Evolutionary conservation across 37 sponge, comb jelly and placozoan genomes (phyloP).

Genomic region (Petrosia ficiformis): DNA sequence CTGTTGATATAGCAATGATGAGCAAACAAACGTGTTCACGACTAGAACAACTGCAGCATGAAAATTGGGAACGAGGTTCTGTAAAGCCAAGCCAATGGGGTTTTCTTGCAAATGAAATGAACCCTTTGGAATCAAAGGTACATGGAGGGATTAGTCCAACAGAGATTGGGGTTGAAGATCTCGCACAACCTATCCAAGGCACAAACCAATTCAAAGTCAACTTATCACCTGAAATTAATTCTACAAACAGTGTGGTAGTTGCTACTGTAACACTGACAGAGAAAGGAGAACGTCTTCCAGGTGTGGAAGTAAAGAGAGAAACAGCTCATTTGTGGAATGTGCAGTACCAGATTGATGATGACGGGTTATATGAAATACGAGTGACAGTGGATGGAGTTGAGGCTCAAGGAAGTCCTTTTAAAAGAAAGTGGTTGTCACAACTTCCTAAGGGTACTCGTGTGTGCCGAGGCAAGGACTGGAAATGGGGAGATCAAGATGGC

Average conservation of each 20-base stretch:
- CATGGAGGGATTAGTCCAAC: background rate
- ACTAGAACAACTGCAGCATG: constrained; percentile 8
- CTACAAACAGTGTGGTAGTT: background rate
- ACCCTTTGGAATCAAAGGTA: background rate
- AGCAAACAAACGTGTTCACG: background rate
- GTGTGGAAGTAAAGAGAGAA: background rate
- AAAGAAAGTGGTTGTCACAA: background rate
- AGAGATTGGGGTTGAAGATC: background rate
- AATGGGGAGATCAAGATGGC: constrained; percentile 28
- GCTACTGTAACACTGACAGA: background rate
- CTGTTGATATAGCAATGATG: constrained; percentile 6
- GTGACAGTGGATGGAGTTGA: background rate
- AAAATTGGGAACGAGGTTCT: constrained; percentile 1
- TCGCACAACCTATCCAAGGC: background rate
- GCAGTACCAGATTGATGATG: background rate
- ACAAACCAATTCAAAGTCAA: background rate
- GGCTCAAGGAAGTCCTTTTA: constrained; percentile 1
- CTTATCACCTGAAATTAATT: background rate
- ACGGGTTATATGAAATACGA: background rate
- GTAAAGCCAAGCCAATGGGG: background rate
- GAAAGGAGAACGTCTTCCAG: background rate
- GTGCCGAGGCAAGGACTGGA: constrained; percentile 1
- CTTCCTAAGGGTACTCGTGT: constrained; percentile 1
- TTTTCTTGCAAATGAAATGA: background rate
- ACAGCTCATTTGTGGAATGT: background rate